Percentiles rank a stretch among this genome's conserved stretches.
phyloP scores from a whole-genome alignment of 2,888 invertebrate genomes.

The Pterobdella sp. region DNA sequence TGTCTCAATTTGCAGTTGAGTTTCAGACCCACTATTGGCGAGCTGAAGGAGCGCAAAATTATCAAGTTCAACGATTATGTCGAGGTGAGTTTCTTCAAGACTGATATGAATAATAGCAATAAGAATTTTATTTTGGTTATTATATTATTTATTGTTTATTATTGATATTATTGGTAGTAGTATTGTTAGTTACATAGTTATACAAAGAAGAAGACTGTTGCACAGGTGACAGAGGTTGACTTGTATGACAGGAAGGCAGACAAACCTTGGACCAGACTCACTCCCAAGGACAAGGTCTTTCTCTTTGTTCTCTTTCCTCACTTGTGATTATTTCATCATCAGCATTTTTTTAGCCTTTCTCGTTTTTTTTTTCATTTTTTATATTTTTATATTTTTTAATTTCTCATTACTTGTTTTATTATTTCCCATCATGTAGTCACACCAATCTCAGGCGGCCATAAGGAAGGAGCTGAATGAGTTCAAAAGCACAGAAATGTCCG shows the following conservation, averaged over 20 bases:
- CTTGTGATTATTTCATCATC: background rate
- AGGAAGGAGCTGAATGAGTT: constrained; percentile 71
- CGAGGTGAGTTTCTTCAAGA: constrained; percentile 57
- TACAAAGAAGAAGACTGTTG: too few relatives aligned
- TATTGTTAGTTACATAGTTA: too few relatives aligned
- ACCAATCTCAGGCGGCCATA: constrained; percentile 67
- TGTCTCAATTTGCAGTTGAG: constrained; percentile 60
- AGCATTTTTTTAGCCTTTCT: background rate
- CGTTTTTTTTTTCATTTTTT: constrained; percentile 10
- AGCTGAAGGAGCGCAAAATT: constrained; percentile 96
- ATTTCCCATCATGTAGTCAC: background rate
- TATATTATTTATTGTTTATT: too few relatives aligned
- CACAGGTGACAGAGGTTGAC: constrained; percentile 77
- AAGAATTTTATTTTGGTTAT: too few relatives aligned
- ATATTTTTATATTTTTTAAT: constrained; percentile 2
- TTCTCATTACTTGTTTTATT: background rate
- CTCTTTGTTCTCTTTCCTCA: background rate
- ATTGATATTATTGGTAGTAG: too few relatives aligned
- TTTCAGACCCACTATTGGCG: constrained; percentile 96
- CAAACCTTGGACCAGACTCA: constrained; percentile 98
- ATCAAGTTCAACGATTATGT: constrained; percentile 99
- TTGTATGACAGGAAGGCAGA: constrained; percentile 96
- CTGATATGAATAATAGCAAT: too few relatives aligned
- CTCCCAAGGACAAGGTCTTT: constrained; percentile 82
- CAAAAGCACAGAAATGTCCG: background rate